Evolutionary conservation across 2,797 vertebrate species (phyloP), one percentile per base, ranked within the genome.

Genomic region (Calcarius lapponicus): DNA sequence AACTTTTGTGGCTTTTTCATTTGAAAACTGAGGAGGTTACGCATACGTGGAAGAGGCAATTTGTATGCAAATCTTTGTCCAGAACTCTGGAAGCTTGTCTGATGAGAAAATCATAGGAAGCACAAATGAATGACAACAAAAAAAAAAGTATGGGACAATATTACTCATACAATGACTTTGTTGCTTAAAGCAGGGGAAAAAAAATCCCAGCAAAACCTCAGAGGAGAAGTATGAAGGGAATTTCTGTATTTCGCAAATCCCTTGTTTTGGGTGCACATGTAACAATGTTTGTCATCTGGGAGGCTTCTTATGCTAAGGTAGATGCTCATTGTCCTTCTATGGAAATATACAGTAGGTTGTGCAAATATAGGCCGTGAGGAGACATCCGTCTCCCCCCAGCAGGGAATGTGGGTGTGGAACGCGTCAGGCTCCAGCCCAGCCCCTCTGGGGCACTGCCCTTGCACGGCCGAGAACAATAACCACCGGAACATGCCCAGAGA

Each of bases 401-500:
- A 38, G 96, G 94, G 96, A 97, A 97, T 97, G 95, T 94, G 97
- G 97, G 97, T 97, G 97, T 97, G 96, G 96, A 92, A 64, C 26
- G 1, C 0, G 3, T 67, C 16, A 19, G 93, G 86, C 96, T 97
- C 87, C 94, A 82, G 71, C 67, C 67, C 66, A 2, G 69, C 72
- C 85, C 60, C 94, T 93, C 62, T 87, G 88, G 89, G 86, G 72
- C 86, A 58, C 92, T 84, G 92, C 91, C 50, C 36, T 92, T 69
- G 79, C 5, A 0, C 1, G 0, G 75, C 40, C 1, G 4, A 93
- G 92, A 94, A 91, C 76, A 93, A 91, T 92, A 86, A 80, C 76
- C 54, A 50, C 48, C 0, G 7, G 80, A 84, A 94, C 60, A 60
- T 3, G 31, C 51, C 21, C 3, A 7, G 76, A 94, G 51, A 71